phyloP scores from a whole-genome alignment of 2,888 invertebrate genomes.

The Eilema depressum region DNA sequence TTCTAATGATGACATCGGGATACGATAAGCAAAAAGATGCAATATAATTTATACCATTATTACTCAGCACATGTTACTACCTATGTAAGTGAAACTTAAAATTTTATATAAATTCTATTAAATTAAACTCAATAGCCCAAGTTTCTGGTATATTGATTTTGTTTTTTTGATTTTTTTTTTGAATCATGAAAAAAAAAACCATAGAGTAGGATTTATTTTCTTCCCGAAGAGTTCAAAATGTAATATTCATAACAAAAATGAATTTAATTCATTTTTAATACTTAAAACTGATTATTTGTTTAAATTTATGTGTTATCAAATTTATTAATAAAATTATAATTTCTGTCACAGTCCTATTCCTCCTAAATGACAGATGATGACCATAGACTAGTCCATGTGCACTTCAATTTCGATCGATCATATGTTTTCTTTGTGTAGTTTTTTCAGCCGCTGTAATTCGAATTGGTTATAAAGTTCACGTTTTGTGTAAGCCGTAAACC shows the following conservation, averaged over 20 bases:
- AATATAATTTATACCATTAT: conserved; percentile 21
- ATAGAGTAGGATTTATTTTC: background rate
- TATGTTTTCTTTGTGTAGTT: conserved; percentile 87
- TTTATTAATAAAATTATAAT: background rate
- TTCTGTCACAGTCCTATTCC: background rate
- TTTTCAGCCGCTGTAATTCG: conserved; percentile 86
- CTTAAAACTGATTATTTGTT: background rate
- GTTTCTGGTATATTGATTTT: background rate
- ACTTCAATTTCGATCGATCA: conserved; percentile 86
- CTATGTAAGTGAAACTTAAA: background rate
- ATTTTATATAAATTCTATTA: too few species aligned
- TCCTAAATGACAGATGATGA: conserved; percentile 62
- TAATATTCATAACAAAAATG: background rate
- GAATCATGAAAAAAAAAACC: background rate
- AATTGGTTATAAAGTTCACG: conserved; percentile 78
- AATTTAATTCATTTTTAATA: background rate
- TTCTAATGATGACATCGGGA: conserved; percentile 46
- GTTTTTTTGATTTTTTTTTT: too few species aligned
- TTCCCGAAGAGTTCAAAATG: background rate
- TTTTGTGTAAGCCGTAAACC: conserved; percentile 53
- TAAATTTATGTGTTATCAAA: background rate
- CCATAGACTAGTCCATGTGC: conserved; percentile 84
- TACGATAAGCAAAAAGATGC: background rate
- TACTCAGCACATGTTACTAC: background rate
- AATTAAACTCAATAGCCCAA: too few species aligned